phyloP scores from a whole-genome alignment of 1,140 invertebrate genomes.

The Drosophila lowei region DNA sequence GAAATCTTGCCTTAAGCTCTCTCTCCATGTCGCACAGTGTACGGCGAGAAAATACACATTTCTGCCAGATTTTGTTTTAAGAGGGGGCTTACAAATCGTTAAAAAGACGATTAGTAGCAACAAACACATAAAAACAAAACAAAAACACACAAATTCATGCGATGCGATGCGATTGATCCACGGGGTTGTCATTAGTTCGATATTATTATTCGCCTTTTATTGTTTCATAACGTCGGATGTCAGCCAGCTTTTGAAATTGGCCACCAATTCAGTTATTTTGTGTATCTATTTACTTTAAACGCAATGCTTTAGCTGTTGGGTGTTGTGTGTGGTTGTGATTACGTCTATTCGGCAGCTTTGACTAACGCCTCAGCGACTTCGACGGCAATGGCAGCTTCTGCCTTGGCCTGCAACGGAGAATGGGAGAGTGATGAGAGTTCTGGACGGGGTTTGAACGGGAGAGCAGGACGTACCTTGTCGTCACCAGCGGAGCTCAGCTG shows the following conservation, averaged over 20 bases:
- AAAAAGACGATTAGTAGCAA: too few relatives aligned
- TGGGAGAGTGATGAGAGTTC: background rate
- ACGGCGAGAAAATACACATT: too few relatives aligned
- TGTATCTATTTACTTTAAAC: conserved; percentile 67
- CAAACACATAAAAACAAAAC: background rate
- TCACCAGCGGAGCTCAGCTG: conserved; percentile 90
- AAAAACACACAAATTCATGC: conserved; percentile 9
- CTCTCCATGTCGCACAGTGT: too few relatives aligned
- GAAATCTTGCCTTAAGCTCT: too few relatives aligned
- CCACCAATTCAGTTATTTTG: conserved; percentile 44
- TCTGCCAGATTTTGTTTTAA: background rate
- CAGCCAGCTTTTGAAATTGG: too few relatives aligned
- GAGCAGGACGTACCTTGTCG: conserved; percentile 86
- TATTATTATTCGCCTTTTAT: conserved; percentile 69
- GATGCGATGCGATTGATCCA: conserved; percentile 25
- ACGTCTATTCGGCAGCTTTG: conserved; percentile 89
- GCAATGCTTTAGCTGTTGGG: conserved; percentile 48
- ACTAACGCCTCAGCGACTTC: conserved; percentile 97
- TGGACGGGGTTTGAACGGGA: background rate
- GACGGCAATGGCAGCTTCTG: conserved; percentile 96
- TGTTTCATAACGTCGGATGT: conserved; percentile 70
- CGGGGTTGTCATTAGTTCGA: conserved; percentile 49
- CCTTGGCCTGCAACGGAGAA: conserved; percentile 87
- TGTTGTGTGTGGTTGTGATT: conserved; percentile 37
- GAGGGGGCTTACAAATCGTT: too few relatives aligned